Base-by-base conservation (phyloP, 2,888 invertebrate species). In the Alcis repandata region DNA sequence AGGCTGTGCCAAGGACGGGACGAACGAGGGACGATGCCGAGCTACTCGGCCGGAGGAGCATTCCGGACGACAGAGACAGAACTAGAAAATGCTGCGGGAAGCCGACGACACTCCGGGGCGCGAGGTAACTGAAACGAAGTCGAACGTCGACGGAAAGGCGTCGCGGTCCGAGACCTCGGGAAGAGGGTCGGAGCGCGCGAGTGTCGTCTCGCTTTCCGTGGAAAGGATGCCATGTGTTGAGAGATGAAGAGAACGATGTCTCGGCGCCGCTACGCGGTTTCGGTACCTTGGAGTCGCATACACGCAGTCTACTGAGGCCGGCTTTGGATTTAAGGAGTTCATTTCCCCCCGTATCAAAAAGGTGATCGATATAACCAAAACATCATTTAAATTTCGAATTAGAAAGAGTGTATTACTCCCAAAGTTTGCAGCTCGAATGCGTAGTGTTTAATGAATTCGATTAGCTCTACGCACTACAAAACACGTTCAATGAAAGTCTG, bases 51-150 rank as follows among this genome's bases (percentile, higher is more conserved):
- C 78, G 56, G 82, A 79, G 85, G 83, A 80, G 88, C 88, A 89
- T 80, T 79, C 88, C 84, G 83, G 82, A 88, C 87, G 84, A 83
- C 75, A 78, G 77, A 84, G 33, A 85, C 85, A 84, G 81, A 87
- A 79, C 84, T 86, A 87, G 77, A 77, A 78, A 78, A 78, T 76
- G 84, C 79, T 77, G 62, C 79, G 85, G 87, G 75, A 78, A 83
- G 80, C 76, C 84, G 79, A 84, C 87, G 87, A 87, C 89, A 86
- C 86, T 83, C 58, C 53, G 36, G 33, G 13, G 20, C 20, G 58
- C 20, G 51, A 43, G 32, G 38, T 40, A 10, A 15, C 32, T 13
- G 36, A 51, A 51, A 51, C 51, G 51, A 51, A 33, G 51, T 33
- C 19, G 48, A 11, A n/a, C n/a, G n/a, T n/a, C 22, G 40, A 36